A percentile compares a stretch with the other conserved stretches of the same genome.
Conservation (phyloP, 2,113 vertebrate species). For the Sceloporus tristichus region DNA sequence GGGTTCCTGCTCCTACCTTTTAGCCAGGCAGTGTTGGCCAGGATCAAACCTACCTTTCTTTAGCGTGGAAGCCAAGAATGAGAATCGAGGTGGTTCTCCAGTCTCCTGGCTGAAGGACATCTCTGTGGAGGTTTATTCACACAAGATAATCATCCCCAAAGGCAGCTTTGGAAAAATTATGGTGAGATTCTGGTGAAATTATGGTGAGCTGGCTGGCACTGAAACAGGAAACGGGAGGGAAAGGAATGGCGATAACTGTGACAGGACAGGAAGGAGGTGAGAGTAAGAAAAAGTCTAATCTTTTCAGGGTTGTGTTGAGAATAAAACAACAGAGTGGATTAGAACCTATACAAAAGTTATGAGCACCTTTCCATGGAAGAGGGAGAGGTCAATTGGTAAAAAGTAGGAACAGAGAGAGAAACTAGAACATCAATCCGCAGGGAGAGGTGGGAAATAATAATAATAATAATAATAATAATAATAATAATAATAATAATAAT, state of each 20-base stretch:
- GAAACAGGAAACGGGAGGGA: too few species aligned
- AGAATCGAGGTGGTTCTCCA: conserved; percentile 89
- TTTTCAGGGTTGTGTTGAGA: too few species aligned
- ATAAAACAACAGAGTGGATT: background rate
- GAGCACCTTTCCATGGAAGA: too few species aligned
- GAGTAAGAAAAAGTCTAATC: too few species aligned
- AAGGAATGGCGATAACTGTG: background rate
- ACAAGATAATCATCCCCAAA: conserved; percentile 91
- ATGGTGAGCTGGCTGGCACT: too few species aligned
- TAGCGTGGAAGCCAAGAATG: conserved; percentile 97
- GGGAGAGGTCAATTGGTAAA: background rate
- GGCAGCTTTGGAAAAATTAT: conserved; percentile 89
- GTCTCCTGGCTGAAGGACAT: conserved; percentile 97
- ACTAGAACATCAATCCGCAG: too few species aligned
- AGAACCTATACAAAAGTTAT: background rate
- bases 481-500: too few species aligned
- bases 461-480: too few species aligned
- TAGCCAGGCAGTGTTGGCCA: conserved; percentile 94
- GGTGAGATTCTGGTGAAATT: conserved; percentile 76
- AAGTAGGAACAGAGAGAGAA: background rate
- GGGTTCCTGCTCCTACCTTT: conserved; percentile 96
- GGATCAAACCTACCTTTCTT: conserved; percentile 90
- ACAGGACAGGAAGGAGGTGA: too few species aligned
- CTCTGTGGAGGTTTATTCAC: conserved; percentile 92
- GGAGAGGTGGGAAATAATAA: too few species aligned